Evolutionary conservation across 2,797 vertebrate genomes (phyloP).

Genomic region (Mico argentatus): DNA sequence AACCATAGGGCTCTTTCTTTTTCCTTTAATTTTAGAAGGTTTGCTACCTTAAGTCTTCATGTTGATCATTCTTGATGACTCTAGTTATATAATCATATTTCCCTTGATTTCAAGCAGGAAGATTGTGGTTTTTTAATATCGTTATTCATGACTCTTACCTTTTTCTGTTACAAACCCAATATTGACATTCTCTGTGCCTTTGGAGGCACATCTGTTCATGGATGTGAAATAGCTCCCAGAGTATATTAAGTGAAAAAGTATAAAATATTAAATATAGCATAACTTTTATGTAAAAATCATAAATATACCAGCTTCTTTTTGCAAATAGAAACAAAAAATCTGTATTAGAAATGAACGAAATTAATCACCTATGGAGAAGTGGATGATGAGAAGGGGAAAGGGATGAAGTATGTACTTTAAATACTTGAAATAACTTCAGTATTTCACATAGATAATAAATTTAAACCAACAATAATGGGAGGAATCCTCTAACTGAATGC

Average conservation of each 20-base stretch:
- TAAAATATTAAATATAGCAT: neutral
- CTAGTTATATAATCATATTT: neutral
- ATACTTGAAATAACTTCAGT: slow-evolving; percentile 3
- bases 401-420: neutral
- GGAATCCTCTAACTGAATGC: neutral
- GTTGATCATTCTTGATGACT: neutral
- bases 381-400: neutral
- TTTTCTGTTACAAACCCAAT: neutral
- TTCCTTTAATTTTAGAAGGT: neutral
- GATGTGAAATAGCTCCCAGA: neutral
- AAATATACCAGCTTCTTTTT: neutral
- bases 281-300: neutral
- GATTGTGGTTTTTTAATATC: neutral
- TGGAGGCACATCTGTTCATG: neutral
- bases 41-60: neutral
- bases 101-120: neutral
- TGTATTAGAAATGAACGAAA: slow-evolving; percentile 17
- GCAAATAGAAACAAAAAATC: neutral
- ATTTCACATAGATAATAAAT: neutral
- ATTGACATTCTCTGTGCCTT: neutral
- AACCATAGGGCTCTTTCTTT: neutral
- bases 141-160: neutral
- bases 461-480: neutral
- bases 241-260: neutral
- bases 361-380: neutral